These are phyloP conservation scores for Chrysemys picta DNA, from an alignment of 2,113 vertebrate species.

Conservation along the genomic window DNA sequence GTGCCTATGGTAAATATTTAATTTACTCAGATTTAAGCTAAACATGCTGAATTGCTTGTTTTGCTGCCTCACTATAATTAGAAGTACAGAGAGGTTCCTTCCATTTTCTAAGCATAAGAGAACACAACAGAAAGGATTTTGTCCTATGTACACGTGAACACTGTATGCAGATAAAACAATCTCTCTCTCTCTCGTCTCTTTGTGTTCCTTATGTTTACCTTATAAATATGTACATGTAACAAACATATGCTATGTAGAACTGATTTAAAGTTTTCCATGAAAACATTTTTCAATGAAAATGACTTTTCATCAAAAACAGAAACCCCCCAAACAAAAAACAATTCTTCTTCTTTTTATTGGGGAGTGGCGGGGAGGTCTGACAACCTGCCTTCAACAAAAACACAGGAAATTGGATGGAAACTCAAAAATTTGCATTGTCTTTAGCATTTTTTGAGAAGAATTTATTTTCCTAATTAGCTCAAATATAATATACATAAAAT, in stretches of 20 bases:
- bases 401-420: background rate
- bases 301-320: background rate
- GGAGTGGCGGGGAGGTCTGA: too few species aligned
- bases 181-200: background rate
- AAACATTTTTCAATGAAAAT: background rate
- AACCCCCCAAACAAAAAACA: background rate
- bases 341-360: background rate
- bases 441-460: background rate
- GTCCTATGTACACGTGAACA: background rate
- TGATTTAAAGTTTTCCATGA: background rate
- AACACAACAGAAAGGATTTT: background rate
- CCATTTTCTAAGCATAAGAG: background rate
- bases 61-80: background rate
- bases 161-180: background rate
- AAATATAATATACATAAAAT: background rate
- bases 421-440: background rate
- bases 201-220: background rate
- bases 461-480: background rate
- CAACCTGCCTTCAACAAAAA: background rate
- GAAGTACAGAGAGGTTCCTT: background rate
- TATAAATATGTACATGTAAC: background rate
- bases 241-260: background rate
- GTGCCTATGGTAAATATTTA: background rate
- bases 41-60: background rate
- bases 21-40: background rate